Evolutionary conservation across 2,113 vertebrate genomes (phyloP).

Genomic region (Chiloscyllium plagiosum): DNA sequence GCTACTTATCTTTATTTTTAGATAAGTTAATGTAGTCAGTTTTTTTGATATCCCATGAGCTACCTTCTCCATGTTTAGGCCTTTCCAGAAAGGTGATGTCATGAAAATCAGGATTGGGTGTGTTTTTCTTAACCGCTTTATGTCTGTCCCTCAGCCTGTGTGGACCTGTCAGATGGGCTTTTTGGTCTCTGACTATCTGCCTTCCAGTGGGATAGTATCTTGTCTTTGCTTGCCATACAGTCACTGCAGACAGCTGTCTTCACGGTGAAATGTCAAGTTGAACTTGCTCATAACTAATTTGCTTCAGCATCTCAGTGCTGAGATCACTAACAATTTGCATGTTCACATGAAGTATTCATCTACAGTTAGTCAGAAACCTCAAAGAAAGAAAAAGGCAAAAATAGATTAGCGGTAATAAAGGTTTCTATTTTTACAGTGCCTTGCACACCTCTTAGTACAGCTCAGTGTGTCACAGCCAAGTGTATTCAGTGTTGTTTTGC

Average conservation of each 20-base stretch:
- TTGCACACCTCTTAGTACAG: not conserved
- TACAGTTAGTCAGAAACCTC: not conserved
- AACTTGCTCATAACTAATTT: not conserved
- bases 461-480: not conserved
- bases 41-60: not conserved
- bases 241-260: not conserved
- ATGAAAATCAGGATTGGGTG: not conserved
- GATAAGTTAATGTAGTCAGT: not conserved
- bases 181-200: not conserved
- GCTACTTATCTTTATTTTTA: constrained; percentile 2
- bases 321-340: not conserved
- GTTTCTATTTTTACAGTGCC: not conserved
- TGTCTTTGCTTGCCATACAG: not conserved
- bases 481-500: not conserved
- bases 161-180: not conserved
- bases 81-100: not conserved
- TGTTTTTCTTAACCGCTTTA: not conserved
- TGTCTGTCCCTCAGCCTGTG: not conserved
- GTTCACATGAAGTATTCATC: not conserved
- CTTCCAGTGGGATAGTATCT: not conserved
- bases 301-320: not conserved
- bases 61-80: not conserved
- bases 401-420: not conserved
- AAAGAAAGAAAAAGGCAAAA: not conserved
- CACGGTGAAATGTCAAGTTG: not conserved